Evolutionary conservation across 2,797 vertebrate species (phyloP).

Genomic region (Falco cherrug): DNA sequence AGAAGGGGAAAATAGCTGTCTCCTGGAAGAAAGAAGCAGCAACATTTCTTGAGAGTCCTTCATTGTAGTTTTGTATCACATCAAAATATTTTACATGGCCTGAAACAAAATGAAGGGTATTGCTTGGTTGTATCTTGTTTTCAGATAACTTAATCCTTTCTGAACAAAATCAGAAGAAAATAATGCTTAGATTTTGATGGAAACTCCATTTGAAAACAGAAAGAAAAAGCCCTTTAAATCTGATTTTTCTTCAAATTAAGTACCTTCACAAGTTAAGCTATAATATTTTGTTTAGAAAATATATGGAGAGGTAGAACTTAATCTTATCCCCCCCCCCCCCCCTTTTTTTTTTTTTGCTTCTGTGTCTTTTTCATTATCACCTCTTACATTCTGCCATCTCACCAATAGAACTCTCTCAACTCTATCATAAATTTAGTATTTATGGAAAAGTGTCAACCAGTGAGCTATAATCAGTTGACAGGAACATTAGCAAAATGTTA

Average conservation of each 20-base stretch:
- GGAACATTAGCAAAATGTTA: background rate
- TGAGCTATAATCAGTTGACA: background rate
- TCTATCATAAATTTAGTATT: background rate
- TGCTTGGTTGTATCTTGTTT: background rate
- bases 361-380: background rate
- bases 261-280: background rate
- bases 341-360: background rate
- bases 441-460: background rate
- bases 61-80: background rate
- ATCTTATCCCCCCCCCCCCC: background rate
- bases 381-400: background rate
- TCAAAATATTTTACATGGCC: background rate
- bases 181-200: background rate
- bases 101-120: background rate
- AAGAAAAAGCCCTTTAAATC: background rate
- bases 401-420: background rate
- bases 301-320: background rate
- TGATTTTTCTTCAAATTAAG: background rate
- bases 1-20: background rate
- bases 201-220: background rate
- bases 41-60: background rate
- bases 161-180: background rate
- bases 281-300: background rate
- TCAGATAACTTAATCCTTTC: background rate
- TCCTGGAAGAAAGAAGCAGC: background rate